Conservation (phyloP, 2,888 invertebrate species). For the Onchidella celtica region DNA sequence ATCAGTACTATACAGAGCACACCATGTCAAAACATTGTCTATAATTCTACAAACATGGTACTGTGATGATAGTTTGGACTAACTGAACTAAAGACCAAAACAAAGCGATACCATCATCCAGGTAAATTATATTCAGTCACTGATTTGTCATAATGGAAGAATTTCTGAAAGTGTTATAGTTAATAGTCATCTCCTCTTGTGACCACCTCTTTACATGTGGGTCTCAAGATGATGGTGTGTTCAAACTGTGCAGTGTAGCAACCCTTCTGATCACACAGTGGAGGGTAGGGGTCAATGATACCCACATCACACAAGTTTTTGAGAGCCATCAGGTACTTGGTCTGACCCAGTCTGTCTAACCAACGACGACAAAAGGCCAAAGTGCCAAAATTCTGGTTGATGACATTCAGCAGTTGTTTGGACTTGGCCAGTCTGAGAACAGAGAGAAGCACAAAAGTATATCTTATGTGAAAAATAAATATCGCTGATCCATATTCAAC, state of each 20-base stretch:
- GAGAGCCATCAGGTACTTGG: constrained; percentile 98
- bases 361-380: constrained; percentile 99
- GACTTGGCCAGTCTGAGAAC: constrained; percentile 89
- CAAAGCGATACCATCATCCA: neutral
- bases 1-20: no score
- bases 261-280: constrained; percentile 97
- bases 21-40: no score
- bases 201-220: constrained; percentile 98
- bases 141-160: no score
- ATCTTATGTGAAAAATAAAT: no score
- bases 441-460: no score
- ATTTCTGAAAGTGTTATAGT: no score
- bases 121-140: no score
- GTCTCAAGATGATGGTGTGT: constrained; percentile 97
- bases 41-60: no score
- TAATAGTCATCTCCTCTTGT: constrained; percentile 98
- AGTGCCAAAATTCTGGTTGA: constrained; percentile 98
- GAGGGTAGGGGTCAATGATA: constrained; percentile 98
- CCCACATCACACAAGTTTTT: constrained; percentile 99
- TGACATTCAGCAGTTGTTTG: constrained; percentile 92
- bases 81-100: no score
- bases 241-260: constrained; percentile 99
- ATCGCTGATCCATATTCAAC: no score
- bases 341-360: constrained; percentile 97
- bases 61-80: no score